phyloP scores from a whole-genome alignment of 2,888 invertebrate species.

The Drosophila nigritarsus region DNA sequence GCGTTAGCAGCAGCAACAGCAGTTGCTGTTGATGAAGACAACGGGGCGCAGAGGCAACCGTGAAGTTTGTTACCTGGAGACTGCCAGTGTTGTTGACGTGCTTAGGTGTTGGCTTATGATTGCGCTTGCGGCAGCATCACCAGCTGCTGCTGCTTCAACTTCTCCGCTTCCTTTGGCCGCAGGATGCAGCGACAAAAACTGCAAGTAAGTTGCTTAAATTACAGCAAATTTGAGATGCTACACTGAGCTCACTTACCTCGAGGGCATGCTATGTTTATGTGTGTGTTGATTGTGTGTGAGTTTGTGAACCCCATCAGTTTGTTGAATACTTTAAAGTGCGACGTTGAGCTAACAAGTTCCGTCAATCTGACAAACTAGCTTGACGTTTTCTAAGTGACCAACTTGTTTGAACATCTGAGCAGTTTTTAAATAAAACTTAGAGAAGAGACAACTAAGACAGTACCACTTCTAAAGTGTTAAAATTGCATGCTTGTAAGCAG shows the following conservation, averaged over 20 bases:
- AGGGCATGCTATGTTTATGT: constrained; percentile 28
- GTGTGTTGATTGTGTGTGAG: not conserved
- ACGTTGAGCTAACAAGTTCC: constrained; percentile 31
- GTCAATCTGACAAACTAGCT: constrained; percentile 43
- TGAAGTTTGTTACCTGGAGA: constrained; percentile 21
- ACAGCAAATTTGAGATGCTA: constrained; percentile 67
- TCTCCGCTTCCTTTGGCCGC: constrained; percentile 35
- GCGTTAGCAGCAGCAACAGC: constrained; percentile 53
- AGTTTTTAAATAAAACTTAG: constrained; percentile 8
- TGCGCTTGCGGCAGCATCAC: constrained; percentile 65
- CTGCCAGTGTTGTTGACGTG: constrained; percentile 74
- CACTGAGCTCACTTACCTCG: constrained; percentile 62
- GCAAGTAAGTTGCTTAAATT: constrained; percentile 79
- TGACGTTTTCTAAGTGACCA: not conserved
- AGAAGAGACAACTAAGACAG: not conserved
- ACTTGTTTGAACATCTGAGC: constrained; percentile 3
- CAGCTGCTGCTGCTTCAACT: constrained; percentile 24
- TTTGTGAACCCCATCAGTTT: constrained; percentile 22
- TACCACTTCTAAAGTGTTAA: not conserved
- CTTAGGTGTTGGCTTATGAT: constrained; percentile 79
- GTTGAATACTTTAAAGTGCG: constrained; percentile 33
- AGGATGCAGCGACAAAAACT: constrained; percentile 75
- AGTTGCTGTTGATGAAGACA: constrained; percentile 53
- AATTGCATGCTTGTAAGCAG: not conserved
- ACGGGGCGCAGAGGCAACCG: not conserved